These are phyloP conservation scores for Oryzias sinensis DNA, from an alignment of 2,797 vertebrate genomes.

Conservation along the genomic window DNA sequence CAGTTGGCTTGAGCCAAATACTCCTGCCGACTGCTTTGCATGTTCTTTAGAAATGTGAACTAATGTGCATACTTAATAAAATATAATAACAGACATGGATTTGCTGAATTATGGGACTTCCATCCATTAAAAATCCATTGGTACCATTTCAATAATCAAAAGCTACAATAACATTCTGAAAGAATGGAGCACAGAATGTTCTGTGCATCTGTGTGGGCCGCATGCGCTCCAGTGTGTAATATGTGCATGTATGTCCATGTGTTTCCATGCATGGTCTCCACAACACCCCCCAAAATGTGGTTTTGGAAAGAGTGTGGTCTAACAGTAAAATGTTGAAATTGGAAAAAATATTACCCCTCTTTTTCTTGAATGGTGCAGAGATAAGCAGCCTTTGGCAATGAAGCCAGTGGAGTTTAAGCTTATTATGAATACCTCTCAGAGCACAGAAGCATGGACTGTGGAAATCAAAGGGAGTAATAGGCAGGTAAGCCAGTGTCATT, in stretches of 20 bases:
- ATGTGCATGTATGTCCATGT: constrained; percentile 28
- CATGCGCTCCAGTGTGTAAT: constrained; percentile 6
- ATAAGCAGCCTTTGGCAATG: constrained; percentile 81
- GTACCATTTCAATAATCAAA: constrained; percentile 52
- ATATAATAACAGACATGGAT: constrained; percentile 64
- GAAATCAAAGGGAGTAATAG: constrained; percentile 83
- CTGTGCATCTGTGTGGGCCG: constrained; percentile 18
- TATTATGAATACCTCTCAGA: constrained; percentile 82
- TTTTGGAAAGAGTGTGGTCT: constrained; percentile 55
- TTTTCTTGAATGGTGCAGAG: constrained; percentile 74
- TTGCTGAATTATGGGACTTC: constrained; percentile 57
- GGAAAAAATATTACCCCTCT: constrained; percentile 79
- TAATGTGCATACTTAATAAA: constrained; percentile 64
- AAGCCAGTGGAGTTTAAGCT: constrained; percentile 76
- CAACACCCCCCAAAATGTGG: constrained; percentile 47
- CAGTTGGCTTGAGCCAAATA: constrained; percentile 26
- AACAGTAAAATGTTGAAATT: constrained; percentile 75
- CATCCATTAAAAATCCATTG: constrained; percentile 58
- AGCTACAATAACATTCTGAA: constrained; percentile 50
- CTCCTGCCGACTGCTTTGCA: constrained; percentile 26
- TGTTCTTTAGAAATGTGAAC: constrained; percentile 37
- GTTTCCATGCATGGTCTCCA: constrained; percentile 42
- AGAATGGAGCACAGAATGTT: constrained; percentile 24
- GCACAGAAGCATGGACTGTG: constrained; percentile 75
- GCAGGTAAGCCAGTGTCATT: constrained; percentile 78